phyloP scores from a whole-genome alignment of 2,888 invertebrate genomes.

The Rhimphoctona megacephalus region DNA sequence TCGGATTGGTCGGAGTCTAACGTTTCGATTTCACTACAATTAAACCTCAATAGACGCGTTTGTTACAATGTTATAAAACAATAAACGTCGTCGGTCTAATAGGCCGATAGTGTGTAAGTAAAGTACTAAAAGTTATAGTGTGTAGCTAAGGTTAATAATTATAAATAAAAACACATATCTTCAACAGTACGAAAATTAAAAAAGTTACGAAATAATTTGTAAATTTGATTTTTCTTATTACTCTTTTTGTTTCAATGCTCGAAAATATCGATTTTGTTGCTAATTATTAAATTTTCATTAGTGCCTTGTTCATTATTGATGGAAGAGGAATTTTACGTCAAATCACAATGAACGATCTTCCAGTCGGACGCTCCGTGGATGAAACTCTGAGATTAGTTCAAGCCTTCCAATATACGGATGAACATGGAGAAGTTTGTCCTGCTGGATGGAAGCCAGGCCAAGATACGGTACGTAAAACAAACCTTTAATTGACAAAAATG shows the following conservation, averaged over 20 bases:
- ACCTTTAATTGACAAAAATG: background rate
- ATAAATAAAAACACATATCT: too few species aligned
- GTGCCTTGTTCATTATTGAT: constrained; percentile 97
- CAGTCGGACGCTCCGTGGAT: constrained; percentile 96
- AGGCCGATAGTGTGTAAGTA: too few species aligned
- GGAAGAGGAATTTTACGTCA: constrained; percentile 94
- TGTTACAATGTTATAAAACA: too few species aligned
- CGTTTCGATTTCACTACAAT: too few species aligned
- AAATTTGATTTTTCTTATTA: background rate
- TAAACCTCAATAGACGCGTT: too few species aligned
- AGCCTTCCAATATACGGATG: constrained; percentile 97
- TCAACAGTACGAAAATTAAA: too few species aligned
- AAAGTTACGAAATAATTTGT: too few species aligned
- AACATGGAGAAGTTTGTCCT: constrained; percentile 97
- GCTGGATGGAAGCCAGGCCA: constrained; percentile 98
- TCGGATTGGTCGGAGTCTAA: too few species aligned
- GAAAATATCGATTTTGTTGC: background rate
- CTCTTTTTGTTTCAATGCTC: background rate
- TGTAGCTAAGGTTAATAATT: too few species aligned
- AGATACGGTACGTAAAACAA: constrained; percentile 90
- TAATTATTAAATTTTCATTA: constrained; percentile 76
- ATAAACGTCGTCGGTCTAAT: too few species aligned
- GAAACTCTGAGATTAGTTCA: constrained; percentile 97
- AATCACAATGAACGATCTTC: constrained; percentile 98
- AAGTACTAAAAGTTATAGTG: too few species aligned